Base-by-base conservation (phyloP, 2,888 invertebrate species). In the Cataglyphis cursor region DNA sequence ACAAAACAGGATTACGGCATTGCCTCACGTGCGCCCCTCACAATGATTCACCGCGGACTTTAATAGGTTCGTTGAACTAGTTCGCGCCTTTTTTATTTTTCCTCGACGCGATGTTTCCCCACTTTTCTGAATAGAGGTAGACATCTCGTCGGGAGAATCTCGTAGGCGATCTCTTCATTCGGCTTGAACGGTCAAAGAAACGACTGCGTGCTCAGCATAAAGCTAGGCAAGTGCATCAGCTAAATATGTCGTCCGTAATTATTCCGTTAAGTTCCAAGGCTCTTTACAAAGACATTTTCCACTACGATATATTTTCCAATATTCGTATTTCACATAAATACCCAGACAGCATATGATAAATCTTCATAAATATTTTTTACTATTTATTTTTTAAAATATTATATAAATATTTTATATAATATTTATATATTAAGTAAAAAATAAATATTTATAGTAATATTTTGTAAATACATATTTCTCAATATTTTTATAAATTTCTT, bases 41-140 rank as follows among this genome's bases (percentile, higher is more conserved):
- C 51, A 8, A 38, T 83, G 81, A 83, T 35, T 83, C 83, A 83
- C 44, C 54, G 12, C 18, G 18, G 24, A 72, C 31, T 73, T 81
- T 72, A 81, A 72, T 66, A 81, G 61, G 81, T 81, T 83, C 81
- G 61, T 83, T 81, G 81, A 83, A 83, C 73, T 54, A 81, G 44
- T 83, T 81, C 12, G 65, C 65, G 21, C 41, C 80, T 65, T 65
- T 57, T 64, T 65, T 57, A 24, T 24, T 21, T 18, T 24, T 38
- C 61, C 12, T 78, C 76, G 18, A 9, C 38, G 12, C 78, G n/a
- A 38, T 51, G 68, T 35, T 35, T 12, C 10, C 24, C 70, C 41
- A 59, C 72, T 78, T 72, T 78, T 31, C n/a, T 51, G 28, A 28
- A n/a, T 28, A n/a, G 1, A 76, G 18, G 21, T 48, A 66, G 21